A percentile compares a stretch with the other conserved stretches of the same genome.
Evolutionary conservation across 2,888 invertebrate species (phyloP).

Genomic region (Stenodera caucasica): DNA sequence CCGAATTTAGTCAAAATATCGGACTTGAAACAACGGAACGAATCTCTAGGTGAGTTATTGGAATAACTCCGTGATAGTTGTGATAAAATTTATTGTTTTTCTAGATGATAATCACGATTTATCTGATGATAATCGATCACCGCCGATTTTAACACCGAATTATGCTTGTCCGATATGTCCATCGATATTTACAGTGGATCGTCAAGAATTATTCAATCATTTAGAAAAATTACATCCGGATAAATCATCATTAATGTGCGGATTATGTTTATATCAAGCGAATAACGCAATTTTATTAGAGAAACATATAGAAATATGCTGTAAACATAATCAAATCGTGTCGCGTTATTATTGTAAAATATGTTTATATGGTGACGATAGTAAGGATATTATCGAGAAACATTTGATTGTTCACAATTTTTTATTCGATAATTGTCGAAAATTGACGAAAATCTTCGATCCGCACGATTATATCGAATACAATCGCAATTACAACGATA

Average conservation of each 20-base stretch:
- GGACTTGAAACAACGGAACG: constrained; percentile 45
- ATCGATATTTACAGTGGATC: constrained; percentile 51
- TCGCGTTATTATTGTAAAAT: constrained; percentile 57
- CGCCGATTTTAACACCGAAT: constrained; percentile 30
- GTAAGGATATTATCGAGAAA: constrained; percentile 57
- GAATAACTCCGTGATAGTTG: no score
- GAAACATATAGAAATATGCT: constrained; percentile 58
- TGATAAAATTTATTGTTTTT: no score
- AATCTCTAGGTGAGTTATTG: constrained; percentile 36
- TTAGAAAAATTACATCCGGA: constrained; percentile 60
- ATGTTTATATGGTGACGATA: constrained; percentile 62
- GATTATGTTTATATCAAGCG: constrained; percentile 60
- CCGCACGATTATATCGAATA: constrained; percentile 57
- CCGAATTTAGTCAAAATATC: constrained; percentile 53
- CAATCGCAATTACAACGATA: constrained; percentile 40
- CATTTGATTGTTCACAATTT: constrained; percentile 62
- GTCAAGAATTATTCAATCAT: constrained; percentile 60
- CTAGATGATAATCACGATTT: constrained; percentile 12
- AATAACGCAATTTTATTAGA: constrained; percentile 56
- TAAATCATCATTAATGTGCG: constrained; percentile 60
- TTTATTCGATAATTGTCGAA: constrained; percentile 52
- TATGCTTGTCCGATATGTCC: constrained; percentile 51
- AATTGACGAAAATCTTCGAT: constrained; percentile 53
- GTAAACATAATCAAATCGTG: constrained; percentile 51
- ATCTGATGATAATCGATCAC: neutral